Base-by-base conservation (phyloP, 2,797 vertebrate genomes). In the Acipenser ruthenus region DNA sequence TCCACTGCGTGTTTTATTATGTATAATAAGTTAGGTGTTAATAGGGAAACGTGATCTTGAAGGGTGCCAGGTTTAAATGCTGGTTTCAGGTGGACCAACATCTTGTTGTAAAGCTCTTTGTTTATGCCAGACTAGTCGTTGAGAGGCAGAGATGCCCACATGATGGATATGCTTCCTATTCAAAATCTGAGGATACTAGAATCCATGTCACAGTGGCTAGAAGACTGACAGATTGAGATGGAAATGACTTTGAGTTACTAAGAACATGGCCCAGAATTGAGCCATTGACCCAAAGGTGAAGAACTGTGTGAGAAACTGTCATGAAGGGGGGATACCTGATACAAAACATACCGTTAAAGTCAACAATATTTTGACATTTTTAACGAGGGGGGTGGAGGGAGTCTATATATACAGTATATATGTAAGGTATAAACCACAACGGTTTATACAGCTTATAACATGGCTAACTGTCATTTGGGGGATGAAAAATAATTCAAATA, bases 1-100 rank as follows among this genome's bases (percentile, higher is more conserved):
- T 77, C 78, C 67, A 75, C 80, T 82, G 78, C 78, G 77, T 76
- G 75, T 79, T 82, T 82, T 82, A 82, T 82, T 80, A 78, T 78
- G 77, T 79, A 77, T 78, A 82, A 80, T 82, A 82, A 82, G 80
- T 77, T 80, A 37, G 23, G 23, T 82, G 79, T 82, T 82, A 80
- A 82, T 82, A 79, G 80, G 80, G 78, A 79, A 37, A 77, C 80
- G 78, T 79, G 80, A 80, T 80, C 78, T 79, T 80, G 78, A 37
- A 37, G 80, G 78, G 79, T 68, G 78, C 74, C 77, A 78, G 75
- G 80, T 80, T 80, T 80, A 78, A 77, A 76, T 72, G 67, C 63
- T 66, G 66, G 61, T 78, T 75, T 81, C 78, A 72, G 78, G 76
- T 74, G 75, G 71, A 72, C 74, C 74, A 74, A 68, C 69, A 71